Percentiles rank a stretch among this genome's conserved stretches.
These are phyloP conservation scores for Parnassius apollo DNA, from an alignment of 2,888 invertebrate species.

Conservation along the genomic window DNA sequence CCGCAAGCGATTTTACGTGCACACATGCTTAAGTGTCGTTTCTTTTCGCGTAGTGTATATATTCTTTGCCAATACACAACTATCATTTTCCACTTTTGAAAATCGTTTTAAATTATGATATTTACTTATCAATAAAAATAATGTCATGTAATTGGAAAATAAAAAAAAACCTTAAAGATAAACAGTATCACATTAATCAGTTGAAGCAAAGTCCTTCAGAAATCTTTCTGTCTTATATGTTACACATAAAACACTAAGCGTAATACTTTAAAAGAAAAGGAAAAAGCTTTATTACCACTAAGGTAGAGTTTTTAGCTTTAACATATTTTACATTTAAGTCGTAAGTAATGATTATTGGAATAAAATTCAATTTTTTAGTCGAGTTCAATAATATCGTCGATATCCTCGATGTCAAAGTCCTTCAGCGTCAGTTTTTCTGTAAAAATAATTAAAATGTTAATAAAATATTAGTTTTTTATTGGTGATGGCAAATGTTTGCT, in stretches of 20 bases:
- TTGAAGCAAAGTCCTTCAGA: not conserved
- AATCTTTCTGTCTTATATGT: not conserved
- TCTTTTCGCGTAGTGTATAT: no score
- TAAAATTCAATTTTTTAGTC: constrained; percentile 45
- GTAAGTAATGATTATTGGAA: not conserved
- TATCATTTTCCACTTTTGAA: no score
- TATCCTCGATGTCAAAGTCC: constrained; percentile 67
- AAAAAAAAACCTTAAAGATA: not conserved
- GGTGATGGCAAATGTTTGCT: no score
- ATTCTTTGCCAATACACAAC: no score
- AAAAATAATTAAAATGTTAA: constrained; percentile 30
- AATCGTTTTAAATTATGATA: not conserved
- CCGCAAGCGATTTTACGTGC: no score
- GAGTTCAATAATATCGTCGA: constrained; percentile 69
- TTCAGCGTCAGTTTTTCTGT: constrained; percentile 58
- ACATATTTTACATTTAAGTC: no score
- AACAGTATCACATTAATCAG: not conserved
- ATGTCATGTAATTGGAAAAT: not conserved
- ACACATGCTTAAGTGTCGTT: no score
- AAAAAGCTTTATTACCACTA: not conserved
- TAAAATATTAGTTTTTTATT: not conserved
- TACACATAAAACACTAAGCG: not conserved
- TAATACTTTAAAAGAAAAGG: not conserved
- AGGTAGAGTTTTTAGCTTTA: no score
- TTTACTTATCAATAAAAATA: not conserved